A percentile compares a stretch with the other conserved stretches of the same genome.
Evolutionary conservation across 30 jellyfish, hydroid and myxozoan genomes (phyloP).

Genomic region (Chrysaora quinquecirrha): DNA sequence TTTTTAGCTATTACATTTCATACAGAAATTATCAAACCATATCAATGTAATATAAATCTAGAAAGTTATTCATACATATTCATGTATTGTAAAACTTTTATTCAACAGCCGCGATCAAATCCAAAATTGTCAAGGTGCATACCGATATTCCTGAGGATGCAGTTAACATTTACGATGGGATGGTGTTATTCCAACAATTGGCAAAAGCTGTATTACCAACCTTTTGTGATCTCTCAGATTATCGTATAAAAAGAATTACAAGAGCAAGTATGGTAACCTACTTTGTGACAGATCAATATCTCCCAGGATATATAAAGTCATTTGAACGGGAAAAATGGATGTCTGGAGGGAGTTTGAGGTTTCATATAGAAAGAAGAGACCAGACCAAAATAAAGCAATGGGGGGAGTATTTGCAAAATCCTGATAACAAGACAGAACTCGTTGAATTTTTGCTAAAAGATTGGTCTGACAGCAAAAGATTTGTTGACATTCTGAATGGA

Average conservation of each 20-base stretch:
- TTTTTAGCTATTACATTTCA: too few species aligned
- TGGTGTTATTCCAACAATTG: slow-evolving; percentile 35
- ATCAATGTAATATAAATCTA: too few species aligned
- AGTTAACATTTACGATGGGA: too few species aligned
- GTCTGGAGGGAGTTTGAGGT: neutral
- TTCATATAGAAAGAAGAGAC: slow-evolving; percentile 12
- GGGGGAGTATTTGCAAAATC: slow-evolving; percentile 13
- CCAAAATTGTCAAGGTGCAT: too few species aligned
- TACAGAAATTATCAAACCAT: too few species aligned
- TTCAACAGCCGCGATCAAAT: too few species aligned
- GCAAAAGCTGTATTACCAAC: slow-evolving; percentile 7
- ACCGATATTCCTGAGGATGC: too few species aligned
- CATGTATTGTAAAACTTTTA: too few species aligned
- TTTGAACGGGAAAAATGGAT: slow-evolving; percentile 22
- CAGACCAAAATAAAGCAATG: slow-evolving; percentile 23
- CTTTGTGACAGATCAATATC: slow-evolving; percentile 32
- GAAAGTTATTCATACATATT: too few species aligned
- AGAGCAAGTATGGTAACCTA: neutral
- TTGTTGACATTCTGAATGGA: too few species aligned
- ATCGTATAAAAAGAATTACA: slow-evolving; percentile 15
- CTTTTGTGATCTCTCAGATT: slow-evolving; percentile 41
- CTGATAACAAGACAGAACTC: slow-evolving; percentile 29
- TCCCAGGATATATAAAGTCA: slow-evolving; percentile 2
- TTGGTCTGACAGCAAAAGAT: slow-evolving; percentile 25
- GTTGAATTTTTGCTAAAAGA: slow-evolving; percentile 9